phyloP scores from a whole-genome alignment of 2,797 vertebrate genomes.

The Hemibagrus guttatus region DNA sequence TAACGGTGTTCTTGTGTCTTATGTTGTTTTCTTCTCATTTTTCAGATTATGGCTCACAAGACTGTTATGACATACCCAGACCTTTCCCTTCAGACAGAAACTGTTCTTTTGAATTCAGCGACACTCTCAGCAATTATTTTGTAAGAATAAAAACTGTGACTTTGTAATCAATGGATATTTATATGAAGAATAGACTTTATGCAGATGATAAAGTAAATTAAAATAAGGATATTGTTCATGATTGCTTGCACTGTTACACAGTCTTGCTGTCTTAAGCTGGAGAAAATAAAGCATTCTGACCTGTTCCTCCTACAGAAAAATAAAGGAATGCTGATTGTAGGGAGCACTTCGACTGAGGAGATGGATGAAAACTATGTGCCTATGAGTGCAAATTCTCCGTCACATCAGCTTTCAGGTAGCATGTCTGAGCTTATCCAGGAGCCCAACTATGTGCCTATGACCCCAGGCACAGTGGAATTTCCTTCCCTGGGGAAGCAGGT shows the following conservation, averaged over 20 bases:
- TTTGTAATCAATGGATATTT: not conserved
- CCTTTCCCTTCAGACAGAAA: slow-evolving; percentile 92
- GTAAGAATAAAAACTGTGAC: slow-evolving; percentile 74
- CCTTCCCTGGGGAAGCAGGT: slow-evolving; percentile 96
- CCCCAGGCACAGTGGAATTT: slow-evolving; percentile 94
- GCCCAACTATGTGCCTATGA: slow-evolving; percentile 98
- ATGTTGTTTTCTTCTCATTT: slow-evolving; percentile 36
- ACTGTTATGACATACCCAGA: slow-evolving; percentile 96
- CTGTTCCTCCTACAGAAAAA: slow-evolving; percentile 79
- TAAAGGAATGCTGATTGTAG: slow-evolving; percentile 90
- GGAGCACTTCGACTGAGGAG: slow-evolving; percentile 90
- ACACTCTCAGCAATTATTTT: slow-evolving; percentile 94
- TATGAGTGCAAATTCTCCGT: slow-evolving; percentile 96
- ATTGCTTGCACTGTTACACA: not conserved
- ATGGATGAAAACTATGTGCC: slow-evolving; percentile 97
- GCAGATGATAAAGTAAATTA: not conserved
- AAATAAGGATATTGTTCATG: not conserved
- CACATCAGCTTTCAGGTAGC: slow-evolving; percentile 90
- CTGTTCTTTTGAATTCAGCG: slow-evolving; percentile 87
- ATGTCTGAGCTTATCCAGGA: slow-evolving; percentile 89
- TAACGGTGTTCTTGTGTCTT: not conserved
- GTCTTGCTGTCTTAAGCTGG: not conserved
- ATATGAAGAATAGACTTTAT: not conserved
- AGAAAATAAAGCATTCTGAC: not conserved
- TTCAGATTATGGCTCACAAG: slow-evolving; percentile 95